Evolutionary conservation across 2,888 invertebrate genomes (phyloP), one percentile per base, ranked within the genome.

Genomic region (Diarsia mendica): DNA sequence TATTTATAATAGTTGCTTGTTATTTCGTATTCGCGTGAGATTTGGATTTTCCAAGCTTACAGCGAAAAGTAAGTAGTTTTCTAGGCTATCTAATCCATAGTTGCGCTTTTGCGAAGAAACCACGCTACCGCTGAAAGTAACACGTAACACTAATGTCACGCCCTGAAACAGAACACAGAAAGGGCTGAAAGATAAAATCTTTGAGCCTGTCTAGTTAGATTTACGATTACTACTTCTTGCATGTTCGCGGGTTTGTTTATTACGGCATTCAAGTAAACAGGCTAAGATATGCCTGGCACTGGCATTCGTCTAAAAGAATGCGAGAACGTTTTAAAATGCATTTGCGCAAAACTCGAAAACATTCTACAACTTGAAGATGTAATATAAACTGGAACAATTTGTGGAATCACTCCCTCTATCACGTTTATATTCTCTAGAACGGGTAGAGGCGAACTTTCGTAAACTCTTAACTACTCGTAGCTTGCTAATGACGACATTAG

Each of bases 211-310:
- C 79, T 83, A 69, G 61, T 74, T 67, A 83, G 69, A 84, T 83
- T 83, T 84, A 84, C 74, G 81, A 79, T 84, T 67, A 81, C 74
- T 67, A 79, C 80, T 70, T 65, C 84, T 81, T 79, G 74, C 84
- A 83, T 79, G 74, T 81, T 74, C 49, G 49, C 80, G 60, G 74
- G 67, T 67, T 81, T 73, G 80, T 84, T 81, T 81, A 74, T 83
- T 69, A 64, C 81, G 67, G 44, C 80, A 80, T 80, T 72, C 63
- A 82, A 72, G 76, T 84, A 84, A 80, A 84, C 49, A 80, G 75
- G 48, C 84, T 49, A 69, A 83, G 80, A 73, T 83, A 83, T 83
- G 74, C 74, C 67, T 79, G 69, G 69, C 46, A 70, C 67, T 79
- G 69, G 69, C 46, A 70, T 69, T 69, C 15, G 49, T 66, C 73